Percentiles rank a stretch among this genome's conserved stretches.
These are phyloP conservation scores for Mirounga angustirostris DNA, from an alignment of 2,113 vertebrate species.

Conservation along the genomic window DNA sequence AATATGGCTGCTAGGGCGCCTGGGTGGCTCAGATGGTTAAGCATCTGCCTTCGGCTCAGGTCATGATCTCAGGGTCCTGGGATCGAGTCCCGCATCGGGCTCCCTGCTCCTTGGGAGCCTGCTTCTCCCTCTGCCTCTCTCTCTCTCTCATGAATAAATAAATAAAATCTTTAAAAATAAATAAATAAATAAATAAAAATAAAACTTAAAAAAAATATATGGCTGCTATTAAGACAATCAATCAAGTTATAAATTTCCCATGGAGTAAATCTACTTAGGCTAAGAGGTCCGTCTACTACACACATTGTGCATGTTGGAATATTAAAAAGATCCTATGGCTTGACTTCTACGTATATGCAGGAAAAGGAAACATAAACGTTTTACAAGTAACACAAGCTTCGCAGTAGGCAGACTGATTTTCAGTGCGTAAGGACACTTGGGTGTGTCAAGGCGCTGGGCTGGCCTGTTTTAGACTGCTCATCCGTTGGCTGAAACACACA, in stretches of 20 bases:
- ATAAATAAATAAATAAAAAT: too few relatives aligned
- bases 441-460: slow-evolving; percentile 64
- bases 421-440: slow-evolving; percentile 54
- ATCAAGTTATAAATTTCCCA: slow-evolving; percentile 53
- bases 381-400: slow-evolving; percentile 52
- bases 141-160: too few relatives aligned
- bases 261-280: slow-evolving; percentile 45
- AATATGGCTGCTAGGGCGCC: slow-evolving; percentile 9
- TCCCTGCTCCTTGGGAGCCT: too few relatives aligned
- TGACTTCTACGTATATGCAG: slow-evolving; percentile 4
- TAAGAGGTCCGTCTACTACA: slow-evolving; percentile 13
- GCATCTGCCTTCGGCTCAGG: too few relatives aligned
- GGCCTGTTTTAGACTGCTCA: slow-evolving; percentile 61
- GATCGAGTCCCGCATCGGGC: too few relatives aligned
- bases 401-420: slow-evolving; percentile 38
- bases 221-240: slow-evolving; percentile 65
- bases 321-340: slow-evolving; percentile 70
- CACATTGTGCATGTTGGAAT: slow-evolving; percentile 67
- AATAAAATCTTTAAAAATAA: too few relatives aligned
- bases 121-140: too few relatives aligned
- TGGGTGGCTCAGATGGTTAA: too few relatives aligned
- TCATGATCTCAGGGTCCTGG: too few relatives aligned
- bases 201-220: neutral
- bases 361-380: slow-evolving; percentile 58
- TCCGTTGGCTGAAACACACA: slow-evolving; percentile 62